phyloP scores from a whole-genome alignment of 2,113 vertebrate species.

The Anolis carolinensis region DNA sequence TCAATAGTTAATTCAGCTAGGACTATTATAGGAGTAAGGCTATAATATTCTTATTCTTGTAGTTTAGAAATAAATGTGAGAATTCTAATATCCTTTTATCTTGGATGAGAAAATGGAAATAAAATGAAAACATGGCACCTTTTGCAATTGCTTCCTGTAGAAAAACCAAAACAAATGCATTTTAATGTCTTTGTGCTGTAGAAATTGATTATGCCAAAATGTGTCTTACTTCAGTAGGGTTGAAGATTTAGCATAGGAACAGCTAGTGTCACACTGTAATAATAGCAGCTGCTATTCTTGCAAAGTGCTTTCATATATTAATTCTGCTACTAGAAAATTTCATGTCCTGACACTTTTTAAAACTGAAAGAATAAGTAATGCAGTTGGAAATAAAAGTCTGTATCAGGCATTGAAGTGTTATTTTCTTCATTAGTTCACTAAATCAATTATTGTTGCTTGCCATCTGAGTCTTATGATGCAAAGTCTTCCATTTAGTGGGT shows the following conservation, averaged over 20 bases:
- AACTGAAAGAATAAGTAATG: conserved; percentile 1
- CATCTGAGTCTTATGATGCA: conserved; percentile 42
- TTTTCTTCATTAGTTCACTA: not conserved
- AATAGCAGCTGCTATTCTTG: not conserved
- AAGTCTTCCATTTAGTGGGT: no score
- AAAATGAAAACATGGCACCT: no score
- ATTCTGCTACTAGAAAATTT: not conserved
- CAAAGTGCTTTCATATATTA: not conserved
- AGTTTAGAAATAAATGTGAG: not conserved
- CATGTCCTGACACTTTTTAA: not conserved
- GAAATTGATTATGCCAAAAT: not conserved
- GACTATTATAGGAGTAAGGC: no score
- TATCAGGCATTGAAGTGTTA: conserved; percentile 1
- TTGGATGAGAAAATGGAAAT: no score
- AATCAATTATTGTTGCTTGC: conserved; percentile 40
- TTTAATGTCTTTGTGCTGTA: not conserved
- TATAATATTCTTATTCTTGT: not conserved
- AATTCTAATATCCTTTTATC: no score
- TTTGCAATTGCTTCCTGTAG: no score
- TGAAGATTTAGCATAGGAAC: not conserved
- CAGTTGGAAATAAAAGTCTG: conserved; percentile 6
- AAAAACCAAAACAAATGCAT: not conserved
- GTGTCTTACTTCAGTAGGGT: not conserved
- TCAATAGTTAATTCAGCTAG: no score
- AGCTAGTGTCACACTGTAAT: not conserved